Base-by-base conservation (phyloP, 2,888 invertebrate genomes). In the Tenthredo livida region DNA sequence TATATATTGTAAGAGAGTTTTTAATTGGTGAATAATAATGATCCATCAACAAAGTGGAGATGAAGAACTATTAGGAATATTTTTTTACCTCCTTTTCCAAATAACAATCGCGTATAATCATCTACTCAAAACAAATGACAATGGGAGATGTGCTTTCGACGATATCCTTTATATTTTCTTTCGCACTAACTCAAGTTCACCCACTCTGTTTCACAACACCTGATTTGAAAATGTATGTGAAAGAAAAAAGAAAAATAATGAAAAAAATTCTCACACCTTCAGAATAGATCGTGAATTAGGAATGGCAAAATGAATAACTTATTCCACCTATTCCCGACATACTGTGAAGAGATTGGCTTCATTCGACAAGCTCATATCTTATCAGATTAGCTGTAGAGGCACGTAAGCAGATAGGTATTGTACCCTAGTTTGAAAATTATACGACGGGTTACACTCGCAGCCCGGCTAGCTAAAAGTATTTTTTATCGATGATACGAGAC, bases 301-400 rank as follows among this genome's bases (percentile, higher is more conserved):
- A 40, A 40, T 40, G 21, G 12, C 21, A 43, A 40, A 72, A 6
- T 3, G n/a, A 77, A 77, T 29, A 50, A 77, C n/a, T 25, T 29
- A 50, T 80, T 61, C 37, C 61, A 80, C 40, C 54, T 2, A 25
- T 37, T 80, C 21, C 37, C 12, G 2, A 67, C 58, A 33, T 40
- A 82, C 82, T 82, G 43, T 21, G 40, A 25, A 25, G 25, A 40
- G 65, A 82, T 67, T 82, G 58, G 65, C 65, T 43, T 67, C 67
- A 67, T 43, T 82, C 82, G 67, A 67, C 67, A n/a, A 67, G 29
- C 29, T 43, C 25, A 17, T 82, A 82, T 67, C 82, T 82, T 82
- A 82, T 82, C 82, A 47, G 82, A 82, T 82, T 82, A 82, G 47
- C 33, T 82, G n/a, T 73, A 40, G 12, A 33, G 37, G 80, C 21